These are phyloP conservation scores for Colinus virginianus DNA, from an alignment of 2,113 vertebrate genomes.

Conservation along the genomic window DNA sequence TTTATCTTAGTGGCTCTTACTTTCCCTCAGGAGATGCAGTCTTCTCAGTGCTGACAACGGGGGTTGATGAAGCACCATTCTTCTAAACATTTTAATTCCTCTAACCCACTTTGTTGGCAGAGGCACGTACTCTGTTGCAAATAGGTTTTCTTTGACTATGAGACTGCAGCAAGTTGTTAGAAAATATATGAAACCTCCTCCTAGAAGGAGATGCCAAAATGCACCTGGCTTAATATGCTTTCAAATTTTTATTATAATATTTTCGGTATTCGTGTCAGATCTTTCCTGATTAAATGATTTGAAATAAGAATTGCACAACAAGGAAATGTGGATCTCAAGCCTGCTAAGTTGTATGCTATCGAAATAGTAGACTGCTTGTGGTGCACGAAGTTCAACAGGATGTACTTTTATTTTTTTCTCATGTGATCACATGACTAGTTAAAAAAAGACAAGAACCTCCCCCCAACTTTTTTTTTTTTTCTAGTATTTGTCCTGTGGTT, in stretches of 20 bases:
- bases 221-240: background rate
- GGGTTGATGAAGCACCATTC: background rate
- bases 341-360: background rate
- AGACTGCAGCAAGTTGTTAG: background rate
- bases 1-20: background rate
- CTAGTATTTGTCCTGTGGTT: background rate
- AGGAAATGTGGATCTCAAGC: background rate
- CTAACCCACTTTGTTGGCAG: background rate
- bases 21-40: background rate
- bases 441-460: background rate
- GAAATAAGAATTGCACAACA: background rate
- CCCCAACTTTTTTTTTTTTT: background rate
- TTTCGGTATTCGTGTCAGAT: background rate
- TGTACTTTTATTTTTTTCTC: background rate
- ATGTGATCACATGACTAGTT: background rate
- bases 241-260: background rate
- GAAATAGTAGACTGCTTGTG: background rate
- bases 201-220: background rate
- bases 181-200: background rate
- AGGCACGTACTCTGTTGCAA: background rate
- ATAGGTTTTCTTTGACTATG: background rate
- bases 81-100: constrained; percentile 5
- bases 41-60: background rate
- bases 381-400: background rate
- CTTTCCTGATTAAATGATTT: background rate